Evolutionary conservation across 2,888 invertebrate genomes (phyloP).

Genomic region (Spatulosminthurus flaviceps): DNA sequence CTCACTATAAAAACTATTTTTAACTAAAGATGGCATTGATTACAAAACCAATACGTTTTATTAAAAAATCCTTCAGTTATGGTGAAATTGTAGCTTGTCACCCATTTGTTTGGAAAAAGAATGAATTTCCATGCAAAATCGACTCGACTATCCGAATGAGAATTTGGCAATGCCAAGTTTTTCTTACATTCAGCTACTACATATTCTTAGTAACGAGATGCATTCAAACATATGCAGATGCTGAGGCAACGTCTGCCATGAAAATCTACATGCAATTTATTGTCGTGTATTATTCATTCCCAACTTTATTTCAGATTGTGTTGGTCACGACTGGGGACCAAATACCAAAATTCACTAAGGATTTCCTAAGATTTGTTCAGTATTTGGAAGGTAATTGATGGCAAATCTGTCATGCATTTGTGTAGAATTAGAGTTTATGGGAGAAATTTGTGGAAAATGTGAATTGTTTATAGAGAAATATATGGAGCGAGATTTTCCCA

Average conservation of each 20-base stretch:
- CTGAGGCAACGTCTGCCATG: too few species aligned
- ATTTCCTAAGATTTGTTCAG: background rate
- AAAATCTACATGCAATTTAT: conserved; percentile 29
- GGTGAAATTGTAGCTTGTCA: background rate
- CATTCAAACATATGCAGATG: background rate
- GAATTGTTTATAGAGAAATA: background rate
- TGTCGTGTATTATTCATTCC: conserved; percentile 12
- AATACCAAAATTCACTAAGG: background rate
- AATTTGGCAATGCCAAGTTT: background rate
- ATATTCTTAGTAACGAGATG: background rate
- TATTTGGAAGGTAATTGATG: too few species aligned
- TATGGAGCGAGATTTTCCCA: background rate
- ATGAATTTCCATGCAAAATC: background rate
- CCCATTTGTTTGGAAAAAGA: conserved; percentile 13
- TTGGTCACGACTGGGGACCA: background rate
- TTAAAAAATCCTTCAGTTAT: too few species aligned
- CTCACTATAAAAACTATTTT: too few species aligned
- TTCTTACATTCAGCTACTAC: background rate
- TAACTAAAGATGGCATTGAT: too few species aligned
- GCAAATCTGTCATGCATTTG: too few species aligned
- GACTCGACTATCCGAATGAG: background rate
- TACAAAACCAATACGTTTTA: too few species aligned
- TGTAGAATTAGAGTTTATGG: too few species aligned
- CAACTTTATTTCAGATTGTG: background rate
- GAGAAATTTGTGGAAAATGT: too few species aligned